A percentile compares a stretch with the other conserved stretches of the same genome.
These are phyloP conservation scores for Orycteropus afer DNA, from an alignment of 2,113 vertebrate genomes.

Conservation along the genomic window DNA sequence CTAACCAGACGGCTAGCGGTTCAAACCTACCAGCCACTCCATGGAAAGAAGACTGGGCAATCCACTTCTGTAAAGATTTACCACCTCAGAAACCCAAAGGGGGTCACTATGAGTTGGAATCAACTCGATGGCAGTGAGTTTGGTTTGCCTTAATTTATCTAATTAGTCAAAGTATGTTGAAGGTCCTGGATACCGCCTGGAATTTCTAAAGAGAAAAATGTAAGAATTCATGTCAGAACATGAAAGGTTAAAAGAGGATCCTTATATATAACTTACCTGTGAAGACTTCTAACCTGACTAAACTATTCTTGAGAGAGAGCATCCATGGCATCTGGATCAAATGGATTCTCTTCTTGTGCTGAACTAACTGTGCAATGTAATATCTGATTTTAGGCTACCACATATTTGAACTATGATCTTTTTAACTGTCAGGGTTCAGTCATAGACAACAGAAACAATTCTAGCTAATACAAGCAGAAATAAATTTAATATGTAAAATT, in stretches of 20 bases:
- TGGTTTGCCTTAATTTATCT: too few species aligned
- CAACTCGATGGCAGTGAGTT: too few species aligned
- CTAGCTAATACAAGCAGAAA: neutral
- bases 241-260: neutral
- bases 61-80: too few species aligned
- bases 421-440: neutral
- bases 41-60: too few species aligned
- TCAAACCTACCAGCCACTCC: too few species aligned
- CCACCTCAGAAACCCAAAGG: too few species aligned
- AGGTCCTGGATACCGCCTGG: neutral
- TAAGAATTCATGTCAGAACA: neutral
- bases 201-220: neutral
- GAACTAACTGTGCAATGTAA: neutral
- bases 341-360: neutral
- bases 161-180: neutral
- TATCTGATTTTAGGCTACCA: neutral
- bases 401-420: neutral
- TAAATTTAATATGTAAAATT: neutral
- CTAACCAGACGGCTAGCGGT: too few species aligned
- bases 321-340: neutral
- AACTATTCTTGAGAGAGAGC: neutral
- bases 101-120: too few species aligned
- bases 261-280: neutral
- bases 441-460: neutral
- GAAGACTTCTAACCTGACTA: neutral